Base-by-base conservation (phyloP, 2,797 vertebrate genomes). In the Setipinna tenuifilis region DNA sequence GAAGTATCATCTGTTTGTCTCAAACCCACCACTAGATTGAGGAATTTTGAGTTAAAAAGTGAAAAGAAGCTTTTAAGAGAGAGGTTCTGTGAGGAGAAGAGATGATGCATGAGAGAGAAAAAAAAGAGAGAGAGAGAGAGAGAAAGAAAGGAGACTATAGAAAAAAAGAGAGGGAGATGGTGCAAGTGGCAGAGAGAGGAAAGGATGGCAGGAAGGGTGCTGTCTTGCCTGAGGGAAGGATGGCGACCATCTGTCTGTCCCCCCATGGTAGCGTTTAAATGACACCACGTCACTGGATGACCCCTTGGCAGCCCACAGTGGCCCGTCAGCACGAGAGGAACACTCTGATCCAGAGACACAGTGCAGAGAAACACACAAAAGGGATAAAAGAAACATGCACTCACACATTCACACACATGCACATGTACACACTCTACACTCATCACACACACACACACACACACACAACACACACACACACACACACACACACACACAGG, bases 221-320 rank as follows among this genome's bases (percentile, higher is more conserved):
- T 25, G 62, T 65, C 62, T 65, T 65, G 23, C 62, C 62, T 65
- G n/a, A 65, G 61, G 62, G 62, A 65, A 10, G 62, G 62, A 65
- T 28, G 62, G n/a, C 12, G 62, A 65, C 62, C 62, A 65, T 65
- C 62, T 65, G 62, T 65, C 62, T 25, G 12, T 65, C 62, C 62
- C 23, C 61, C 25, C n/a, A 11, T 3, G 23, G 62, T 65, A 25
- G 62, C 62, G 23, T 65, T 14, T 65, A 65, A 65, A 65, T 65
- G 62, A 65, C 62, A 65, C 62, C 23, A 14, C 62, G 23, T 65
- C 62, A 82, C 80, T 82, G 50, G 41, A 82, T 82, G 80, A 82
- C 80, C 80, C 80, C 23, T 28, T 65, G 62, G 10, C 62, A 28
- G 11, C 9, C 62, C 62, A 65, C 23, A 28, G 62, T 25, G 2